A percentile compares a stretch with the other conserved stretches of the same genome.
Conservation (phyloP, 1,140 invertebrate genomes). For the Drosophila bifasciata region DNA sequence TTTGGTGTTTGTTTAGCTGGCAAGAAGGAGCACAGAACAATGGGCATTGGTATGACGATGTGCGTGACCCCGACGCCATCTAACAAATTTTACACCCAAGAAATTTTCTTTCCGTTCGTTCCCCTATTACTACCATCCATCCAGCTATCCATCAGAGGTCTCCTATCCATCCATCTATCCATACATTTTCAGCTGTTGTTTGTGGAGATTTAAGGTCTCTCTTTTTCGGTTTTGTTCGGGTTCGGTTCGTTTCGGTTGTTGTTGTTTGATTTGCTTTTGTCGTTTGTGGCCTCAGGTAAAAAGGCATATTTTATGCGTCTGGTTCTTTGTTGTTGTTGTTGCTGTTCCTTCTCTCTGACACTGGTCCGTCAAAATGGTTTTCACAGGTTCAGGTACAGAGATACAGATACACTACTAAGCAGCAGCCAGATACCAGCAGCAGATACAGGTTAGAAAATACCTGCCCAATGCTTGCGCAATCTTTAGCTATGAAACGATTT, state of each 20-base stretch:
- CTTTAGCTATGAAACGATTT: no score
- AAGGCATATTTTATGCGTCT: conserved; percentile 19
- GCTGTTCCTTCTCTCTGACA: conserved; percentile 18
- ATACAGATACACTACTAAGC: background rate
- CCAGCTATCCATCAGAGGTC: conserved; percentile 29
- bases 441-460: background rate
- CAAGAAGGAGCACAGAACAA: conserved; percentile 33
- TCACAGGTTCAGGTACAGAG: conserved; percentile 35
- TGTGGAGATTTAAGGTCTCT: conserved; percentile 37
- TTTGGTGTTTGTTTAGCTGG: conserved; percentile 68
- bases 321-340: background rate
- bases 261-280: conserved; percentile 56
- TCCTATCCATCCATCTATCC: conserved; percentile 52
- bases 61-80: conserved; percentile 60
- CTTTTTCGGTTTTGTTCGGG: conserved; percentile 25
- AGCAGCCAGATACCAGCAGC: background rate
- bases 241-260: conserved; percentile 3
- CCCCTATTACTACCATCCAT: conserved; percentile 7
- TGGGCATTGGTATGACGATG: conserved; percentile 32
- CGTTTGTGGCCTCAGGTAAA: conserved; percentile 27
- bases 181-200: conserved; percentile 36
- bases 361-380: conserved; percentile 37
- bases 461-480: background rate
- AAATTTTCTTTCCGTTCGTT: conserved; percentile 66
- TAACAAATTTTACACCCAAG: conserved; percentile 68